These are phyloP conservation scores for Hirtodrosophila alboralis DNA, from an alignment of 2,888 invertebrate genomes.

Conservation along the genomic window DNA sequence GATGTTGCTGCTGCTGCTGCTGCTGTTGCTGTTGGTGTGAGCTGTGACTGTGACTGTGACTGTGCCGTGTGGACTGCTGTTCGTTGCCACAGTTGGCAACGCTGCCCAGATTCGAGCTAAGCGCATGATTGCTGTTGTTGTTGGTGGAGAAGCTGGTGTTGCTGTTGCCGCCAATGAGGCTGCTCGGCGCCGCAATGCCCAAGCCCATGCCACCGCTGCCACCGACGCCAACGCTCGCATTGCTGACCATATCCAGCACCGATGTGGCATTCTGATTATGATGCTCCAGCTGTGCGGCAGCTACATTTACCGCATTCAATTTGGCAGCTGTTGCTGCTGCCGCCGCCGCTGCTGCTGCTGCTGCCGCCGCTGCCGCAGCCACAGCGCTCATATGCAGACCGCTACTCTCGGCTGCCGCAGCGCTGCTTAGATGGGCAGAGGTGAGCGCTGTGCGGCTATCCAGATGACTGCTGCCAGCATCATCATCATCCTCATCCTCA, in stretches of 20 bases:
- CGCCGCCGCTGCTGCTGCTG: slow-evolving; percentile 64
- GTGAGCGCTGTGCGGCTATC: slow-evolving; percentile 47
- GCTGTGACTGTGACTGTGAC: slow-evolving; percentile 75
- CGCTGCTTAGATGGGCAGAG: slow-evolving; percentile 47
- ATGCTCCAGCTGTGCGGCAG: slow-evolving; percentile 55
- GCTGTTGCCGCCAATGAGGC: slow-evolving; percentile 53
- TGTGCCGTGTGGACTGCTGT: slow-evolving; percentile 65
- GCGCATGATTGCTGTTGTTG: slow-evolving; percentile 56
- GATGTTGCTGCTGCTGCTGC: slow-evolving; percentile 71
- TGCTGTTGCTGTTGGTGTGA: slow-evolving; percentile 65
- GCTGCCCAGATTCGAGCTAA: slow-evolving; percentile 40
- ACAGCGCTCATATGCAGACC: slow-evolving; percentile 60
- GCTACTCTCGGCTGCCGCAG: slow-evolving; percentile 54
- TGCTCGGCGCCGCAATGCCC: slow-evolving; percentile 44
- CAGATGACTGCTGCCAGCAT: slow-evolving; percentile 47
- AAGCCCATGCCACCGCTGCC: slow-evolving; percentile 12
- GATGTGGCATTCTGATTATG: slow-evolving; percentile 47
- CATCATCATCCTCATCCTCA: slow-evolving; percentile 62
- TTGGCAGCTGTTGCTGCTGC: slow-evolving; percentile 67
- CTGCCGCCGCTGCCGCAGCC: slow-evolving; percentile 59
- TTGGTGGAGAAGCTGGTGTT: slow-evolving; percentile 40
- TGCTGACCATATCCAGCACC: slow-evolving; percentile 56
- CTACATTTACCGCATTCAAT: slow-evolving; percentile 51
- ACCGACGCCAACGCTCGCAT: slow-evolving; percentile 14
- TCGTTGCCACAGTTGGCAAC: slow-evolving; percentile 31